Evolutionary conservation across 2,113 vertebrate genomes (phyloP).

Genomic region (Phodopus roborovskii): DNA sequence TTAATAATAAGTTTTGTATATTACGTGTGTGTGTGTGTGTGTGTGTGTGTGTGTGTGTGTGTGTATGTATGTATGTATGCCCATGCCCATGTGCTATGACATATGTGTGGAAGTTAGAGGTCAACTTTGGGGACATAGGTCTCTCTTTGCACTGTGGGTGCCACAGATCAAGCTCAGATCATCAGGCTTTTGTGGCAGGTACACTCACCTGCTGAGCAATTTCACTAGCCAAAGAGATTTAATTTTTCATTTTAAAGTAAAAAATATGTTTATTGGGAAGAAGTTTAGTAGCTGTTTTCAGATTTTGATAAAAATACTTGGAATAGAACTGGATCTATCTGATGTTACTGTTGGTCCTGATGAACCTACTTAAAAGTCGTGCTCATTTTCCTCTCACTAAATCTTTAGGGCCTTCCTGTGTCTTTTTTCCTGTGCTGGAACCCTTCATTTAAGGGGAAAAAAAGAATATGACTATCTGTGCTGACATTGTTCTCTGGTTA

Average conservation of each 20-base stretch:
- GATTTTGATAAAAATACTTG: not conserved
- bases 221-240: not conserved
- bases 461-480: not conserved
- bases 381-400: slow-evolving; percentile 24
- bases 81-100: not conserved
- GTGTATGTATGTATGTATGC: not conserved
- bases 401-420: not conserved
- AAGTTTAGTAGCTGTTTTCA: slow-evolving; percentile 27
- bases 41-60: not conserved
- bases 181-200: not conserved
- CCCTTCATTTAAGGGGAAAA: not conserved
- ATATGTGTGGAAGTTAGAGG: not conserved
- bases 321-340: slow-evolving; percentile 29
- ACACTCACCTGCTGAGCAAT: too few species aligned
- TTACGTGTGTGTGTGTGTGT: not conserved
- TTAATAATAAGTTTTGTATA: not conserved
- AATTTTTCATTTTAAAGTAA: not conserved
- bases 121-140: not conserved
- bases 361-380: not conserved
- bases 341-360: not conserved
- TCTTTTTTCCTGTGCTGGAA: slow-evolving; percentile 11
- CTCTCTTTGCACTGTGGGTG: not conserved
- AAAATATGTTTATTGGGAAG: not conserved
- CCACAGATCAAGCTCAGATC: not conserved
- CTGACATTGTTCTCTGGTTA: slow-evolving; percentile 12